phyloP scores from a whole-genome alignment of 2,797 vertebrate species.

The Triplophysa yarkandensis region DNA sequence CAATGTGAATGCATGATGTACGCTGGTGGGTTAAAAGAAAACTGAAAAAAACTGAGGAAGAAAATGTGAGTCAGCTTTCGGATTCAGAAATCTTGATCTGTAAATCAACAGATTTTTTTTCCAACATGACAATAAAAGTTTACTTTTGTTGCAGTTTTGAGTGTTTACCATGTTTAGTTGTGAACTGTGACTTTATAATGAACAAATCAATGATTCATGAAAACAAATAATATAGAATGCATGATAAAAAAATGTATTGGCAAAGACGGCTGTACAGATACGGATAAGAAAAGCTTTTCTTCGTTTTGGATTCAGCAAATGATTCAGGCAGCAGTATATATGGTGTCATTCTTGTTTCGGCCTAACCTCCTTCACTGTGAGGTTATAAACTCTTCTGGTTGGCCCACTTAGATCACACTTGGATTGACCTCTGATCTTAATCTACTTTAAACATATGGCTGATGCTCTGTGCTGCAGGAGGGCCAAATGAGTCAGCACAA shows the following conservation, averaged over 20 bases:
- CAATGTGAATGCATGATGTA: constrained; percentile 56
- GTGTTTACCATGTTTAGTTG: constrained; percentile 41
- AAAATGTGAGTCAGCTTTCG: constrained; percentile 54
- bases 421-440: constrained; percentile 37
- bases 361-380: not conserved
- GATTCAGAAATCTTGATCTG: constrained; percentile 75
- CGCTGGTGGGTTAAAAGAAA: constrained; percentile 38
- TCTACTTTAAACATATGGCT: constrained; percentile 29
- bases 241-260: not conserved
- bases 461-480: not conserved
- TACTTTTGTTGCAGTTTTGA: constrained; percentile 81
- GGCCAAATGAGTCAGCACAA: constrained; percentile 28
- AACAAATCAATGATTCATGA: not conserved
- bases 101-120: constrained; percentile 81
- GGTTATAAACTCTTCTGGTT: constrained; percentile 1
- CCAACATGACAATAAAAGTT: constrained; percentile 85
- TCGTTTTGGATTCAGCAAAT: not conserved
- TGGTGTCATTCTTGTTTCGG: not conserved
- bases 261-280: not conserved
- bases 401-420: constrained; percentile 17
- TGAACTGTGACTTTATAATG: not conserved
- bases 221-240: not conserved
- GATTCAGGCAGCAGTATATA: not conserved
- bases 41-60: constrained; percentile 2
- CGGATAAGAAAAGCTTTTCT: not conserved